Evolutionary conservation across 2,113 vertebrate genomes (phyloP), one percentile per base, ranked within the genome.

Genomic region (Amia ocellicauda): DNA sequence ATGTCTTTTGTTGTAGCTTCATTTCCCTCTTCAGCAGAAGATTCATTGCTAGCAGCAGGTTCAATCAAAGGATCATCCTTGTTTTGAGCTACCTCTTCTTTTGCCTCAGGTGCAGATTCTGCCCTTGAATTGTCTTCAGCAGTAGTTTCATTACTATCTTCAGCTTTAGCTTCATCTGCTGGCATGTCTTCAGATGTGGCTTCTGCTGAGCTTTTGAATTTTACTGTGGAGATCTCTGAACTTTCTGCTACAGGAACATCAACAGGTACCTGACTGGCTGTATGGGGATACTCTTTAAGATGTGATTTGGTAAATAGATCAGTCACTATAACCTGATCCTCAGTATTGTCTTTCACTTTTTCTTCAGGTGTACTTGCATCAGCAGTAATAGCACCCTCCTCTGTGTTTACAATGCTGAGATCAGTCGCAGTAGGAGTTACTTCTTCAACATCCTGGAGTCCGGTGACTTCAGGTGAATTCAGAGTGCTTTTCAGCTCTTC

Each of bases 351-450:
- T n/a, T n/a, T n/a, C n/a, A n/a, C n/a, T 2, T 5, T 36, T 36
- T 36, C 31, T 36, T 36, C 31, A 36, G 31, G 5, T 7, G 31
- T 11, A 36, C 31, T 2, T 74, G 60, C 57, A 16, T 66, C n/a
- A 63, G 66, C 47, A 13, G 14, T 42, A 4, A 16, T 36, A 45
- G 7, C 53, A 63, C 51, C 62, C 47, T 63, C 70, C 22, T 62
- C 64, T 36, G 70, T 70, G 29, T 59, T 62, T 16, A 72, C 83
- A 29, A 86, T 81, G 2, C 66, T 73, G 41, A 81, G 80, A 42
- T 89, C 87, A 13, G 80, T 73, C 67, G 86, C 81, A 3, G 76
- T 88, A 17, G 85, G 88, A 41, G 76, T 71, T 0, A 31, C 67
- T 69, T 84, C 76, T 31, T 84, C 83, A 0, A 3, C 16, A 36